A percentile compares a stretch with the other conserved stretches of the same genome.
Evolutionary conservation across 2,888 invertebrate genomes (phyloP).

Genomic region (Plebejus argus): DNA sequence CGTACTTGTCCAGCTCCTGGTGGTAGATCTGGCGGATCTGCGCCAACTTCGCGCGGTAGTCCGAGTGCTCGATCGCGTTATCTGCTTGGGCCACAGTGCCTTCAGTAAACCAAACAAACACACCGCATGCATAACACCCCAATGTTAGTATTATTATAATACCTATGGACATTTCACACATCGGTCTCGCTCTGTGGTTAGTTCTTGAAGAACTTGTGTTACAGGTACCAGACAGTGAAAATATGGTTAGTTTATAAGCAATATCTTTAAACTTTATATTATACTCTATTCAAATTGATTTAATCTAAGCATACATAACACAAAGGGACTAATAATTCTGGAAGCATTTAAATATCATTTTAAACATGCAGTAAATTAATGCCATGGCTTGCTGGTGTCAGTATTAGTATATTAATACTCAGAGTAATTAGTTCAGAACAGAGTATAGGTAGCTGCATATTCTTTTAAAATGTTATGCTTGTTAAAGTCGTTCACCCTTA

Average conservation of each 20-base stretch:
- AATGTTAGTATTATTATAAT: constrained; percentile 11
- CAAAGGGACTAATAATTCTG: too few relatives aligned
- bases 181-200: neutral
- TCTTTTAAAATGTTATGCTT: too few relatives aligned
- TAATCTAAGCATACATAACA: too few relatives aligned
- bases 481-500: too few relatives aligned
- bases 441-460: too few relatives aligned
- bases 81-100: constrained; percentile 89
- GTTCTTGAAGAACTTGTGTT: neutral
- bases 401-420: too few relatives aligned
- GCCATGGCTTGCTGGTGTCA: too few relatives aligned
- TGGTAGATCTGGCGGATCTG: constrained; percentile 99
- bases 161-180: neutral
- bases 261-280: too few relatives aligned
- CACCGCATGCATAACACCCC: constrained; percentile 54
- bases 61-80: constrained; percentile 99
- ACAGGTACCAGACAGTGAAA: neutral
- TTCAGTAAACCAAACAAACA: constrained; percentile 61
- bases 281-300: too few relatives aligned
- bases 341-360: too few relatives aligned
- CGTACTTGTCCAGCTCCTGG: constrained; percentile 99
- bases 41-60: constrained; percentile 98
- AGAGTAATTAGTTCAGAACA: too few relatives aligned
- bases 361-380: too few relatives aligned
- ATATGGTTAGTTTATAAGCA: neutral